These are phyloP conservation scores for Lasioglossum baleicum DNA, from an alignment of 1,140 invertebrate genomes.

Conservation along the genomic window DNA sequence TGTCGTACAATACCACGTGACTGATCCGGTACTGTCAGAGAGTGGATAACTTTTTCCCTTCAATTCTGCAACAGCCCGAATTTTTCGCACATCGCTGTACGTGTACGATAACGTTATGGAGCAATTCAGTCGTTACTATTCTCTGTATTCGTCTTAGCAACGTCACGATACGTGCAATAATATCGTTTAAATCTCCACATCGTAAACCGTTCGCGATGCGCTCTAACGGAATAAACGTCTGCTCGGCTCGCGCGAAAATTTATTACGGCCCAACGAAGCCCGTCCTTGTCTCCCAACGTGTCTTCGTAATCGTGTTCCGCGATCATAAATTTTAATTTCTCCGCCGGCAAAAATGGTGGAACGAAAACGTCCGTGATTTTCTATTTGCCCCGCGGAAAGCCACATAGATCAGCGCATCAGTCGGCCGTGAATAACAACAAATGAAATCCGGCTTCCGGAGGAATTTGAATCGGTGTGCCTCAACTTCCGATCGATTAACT, in stretches of 20 bases:
- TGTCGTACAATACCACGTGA: too few species aligned
- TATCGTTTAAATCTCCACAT: slow-evolving; percentile 4
- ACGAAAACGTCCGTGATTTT: not conserved
- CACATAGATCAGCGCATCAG: not conserved
- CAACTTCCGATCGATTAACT: not conserved
- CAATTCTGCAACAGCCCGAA: too few species aligned
- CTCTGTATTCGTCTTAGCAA: not conserved
- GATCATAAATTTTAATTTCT: slow-evolving; percentile 28
- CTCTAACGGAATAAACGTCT: slow-evolving; percentile 7
- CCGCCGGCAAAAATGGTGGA: not conserved
- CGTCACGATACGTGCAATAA: not conserved
- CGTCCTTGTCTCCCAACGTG: not conserved
- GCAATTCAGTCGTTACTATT: not conserved
- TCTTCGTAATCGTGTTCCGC: slow-evolving; percentile 1
- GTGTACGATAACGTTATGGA: too few species aligned
- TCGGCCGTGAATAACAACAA: not conserved
- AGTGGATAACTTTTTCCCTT: too few species aligned
- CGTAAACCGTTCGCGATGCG: not conserved
- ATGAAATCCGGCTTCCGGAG: not conserved
- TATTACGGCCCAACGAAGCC: not conserved
- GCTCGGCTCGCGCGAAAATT: slow-evolving; percentile 2
- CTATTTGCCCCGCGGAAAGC: slow-evolving; percentile 1
- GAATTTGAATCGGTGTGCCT: not conserved
- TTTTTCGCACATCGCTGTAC: too few species aligned
- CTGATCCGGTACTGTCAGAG: too few species aligned